Conservation (phyloP, 2,113 vertebrate species). For the Marmota flaviventris region DNA sequence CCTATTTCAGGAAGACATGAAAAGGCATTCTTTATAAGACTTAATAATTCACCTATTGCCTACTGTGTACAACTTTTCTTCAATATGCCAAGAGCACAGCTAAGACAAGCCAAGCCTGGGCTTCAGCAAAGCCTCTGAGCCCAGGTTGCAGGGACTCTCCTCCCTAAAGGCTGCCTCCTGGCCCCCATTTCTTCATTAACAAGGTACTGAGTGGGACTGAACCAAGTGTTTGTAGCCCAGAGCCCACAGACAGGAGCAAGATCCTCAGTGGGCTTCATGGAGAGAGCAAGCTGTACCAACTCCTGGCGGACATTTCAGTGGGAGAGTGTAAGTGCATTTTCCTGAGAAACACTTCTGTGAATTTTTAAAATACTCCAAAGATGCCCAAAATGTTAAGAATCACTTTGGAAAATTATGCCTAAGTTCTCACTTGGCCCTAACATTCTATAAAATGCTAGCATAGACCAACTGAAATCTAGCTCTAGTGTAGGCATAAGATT, state of each 20-base stretch:
- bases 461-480: not conserved
- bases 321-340: not conserved
- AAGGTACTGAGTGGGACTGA: not conserved
- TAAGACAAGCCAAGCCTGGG: not conserved
- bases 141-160: too few species aligned
- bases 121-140: not conserved
- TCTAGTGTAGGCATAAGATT: not conserved
- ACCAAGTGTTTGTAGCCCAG: not conserved
- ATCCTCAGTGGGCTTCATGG: not conserved
- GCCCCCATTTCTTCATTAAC: not conserved
- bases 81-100: not conserved
- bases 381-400: not conserved
- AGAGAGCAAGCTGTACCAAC: not conserved
- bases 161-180: too few species aligned
- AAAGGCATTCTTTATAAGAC: conserved; percentile 37
- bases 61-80: not conserved
- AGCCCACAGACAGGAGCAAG: not conserved
- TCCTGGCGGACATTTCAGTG: not conserved
- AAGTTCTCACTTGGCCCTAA: not conserved
- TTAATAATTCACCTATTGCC: not conserved
- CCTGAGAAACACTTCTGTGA: not conserved
- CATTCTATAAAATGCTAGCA: not conserved
- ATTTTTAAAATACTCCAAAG: not conserved
- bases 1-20: not conserved
- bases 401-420: not conserved